Conservation (phyloP, 2,113 vertebrate genomes). For the Ailuropoda melanoleuca region DNA sequence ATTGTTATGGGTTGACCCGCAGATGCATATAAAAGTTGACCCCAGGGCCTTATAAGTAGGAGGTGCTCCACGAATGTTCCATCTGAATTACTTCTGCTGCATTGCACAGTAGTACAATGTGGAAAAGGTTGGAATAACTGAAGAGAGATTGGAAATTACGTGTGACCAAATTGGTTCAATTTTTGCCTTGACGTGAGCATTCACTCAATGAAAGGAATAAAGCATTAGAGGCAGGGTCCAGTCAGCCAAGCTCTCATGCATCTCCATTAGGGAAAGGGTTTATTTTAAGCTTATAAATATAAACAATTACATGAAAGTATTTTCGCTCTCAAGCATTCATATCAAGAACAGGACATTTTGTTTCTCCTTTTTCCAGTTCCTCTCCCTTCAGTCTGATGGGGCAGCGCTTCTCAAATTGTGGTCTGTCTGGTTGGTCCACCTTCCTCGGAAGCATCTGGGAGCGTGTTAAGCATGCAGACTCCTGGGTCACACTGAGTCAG, state of each 20-base stretch:
- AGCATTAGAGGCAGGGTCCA: not conserved
- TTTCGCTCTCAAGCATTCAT: not conserved
- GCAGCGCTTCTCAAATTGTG: not conserved
- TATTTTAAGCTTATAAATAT: slow-evolving; percentile 54
- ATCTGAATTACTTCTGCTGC: not conserved
- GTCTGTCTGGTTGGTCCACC: not conserved
- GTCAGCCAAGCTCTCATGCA: not conserved
- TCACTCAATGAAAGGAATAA: slow-evolving; percentile 35
- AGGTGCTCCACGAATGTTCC: not conserved
- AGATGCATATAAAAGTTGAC: not conserved
- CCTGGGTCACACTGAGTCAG: not conserved
- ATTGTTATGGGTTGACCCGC: not conserved
- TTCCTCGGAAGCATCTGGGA: not conserved
- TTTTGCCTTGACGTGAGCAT: not conserved
- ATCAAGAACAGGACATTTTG: slow-evolving; percentile 47
- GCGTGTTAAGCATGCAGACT: not conserved
- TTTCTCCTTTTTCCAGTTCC: slow-evolving; percentile 6
- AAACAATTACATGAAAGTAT: slow-evolving; percentile 53
- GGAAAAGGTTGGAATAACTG: not conserved
- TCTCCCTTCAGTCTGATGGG: not conserved
- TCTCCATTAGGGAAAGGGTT: not conserved
- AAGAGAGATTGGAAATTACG: not conserved
- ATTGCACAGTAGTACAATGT: not conserved
- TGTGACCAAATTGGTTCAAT: not conserved
- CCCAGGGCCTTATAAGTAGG: not conserved